Base-by-base conservation (phyloP, 2,113 vertebrate species). In the Illadopsis cleaveri region DNA sequence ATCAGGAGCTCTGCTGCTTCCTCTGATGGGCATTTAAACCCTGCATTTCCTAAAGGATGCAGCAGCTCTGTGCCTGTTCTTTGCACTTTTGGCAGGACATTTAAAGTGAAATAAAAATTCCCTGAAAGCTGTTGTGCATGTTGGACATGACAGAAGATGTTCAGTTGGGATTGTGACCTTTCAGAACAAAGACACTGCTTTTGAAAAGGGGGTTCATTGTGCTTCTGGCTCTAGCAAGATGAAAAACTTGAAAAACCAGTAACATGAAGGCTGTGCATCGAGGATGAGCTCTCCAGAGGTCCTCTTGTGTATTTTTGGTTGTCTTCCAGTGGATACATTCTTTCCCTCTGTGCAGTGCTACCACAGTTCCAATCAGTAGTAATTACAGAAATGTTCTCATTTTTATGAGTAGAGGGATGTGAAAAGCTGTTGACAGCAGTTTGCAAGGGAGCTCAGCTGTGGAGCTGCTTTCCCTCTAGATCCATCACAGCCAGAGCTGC, bases 381-480 rank as follows among this genome's bases (percentile, higher is more conserved):
- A 96, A 95, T 91, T 94, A 90, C 40, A 76, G 69, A 94, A 44
- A 76, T 95, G 58, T 92, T 64, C 82, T 90, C 68, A 30, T 94
- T 92, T 94, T 94, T 90, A 17, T 48, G 87, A 73, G 90, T 70
- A 90, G 56, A 66, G 87, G 71, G 66, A 58, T 86, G 76, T 81
- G 88, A 73, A 83, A 58, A 90, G 64, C 96, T 89, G 56, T 73
- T 92, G 90, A 89, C 79, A 92, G 88, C 44, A 70, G 33, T 12
- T n/a, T 79, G 79, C 56, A 38, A 15, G 76, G 90, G 68, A 92
- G 56, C 82, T 91, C 60, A 57, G 85, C 88, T 93, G 76, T 60
- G 60, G 82, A 92, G 22, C 76, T 56, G n/a, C 79, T 68, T 73
- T 90, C 72, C 76, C 56, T 86, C 44, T 27, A 25, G 56, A 81